Conservation (phyloP, 23 tunicate species). For the Halocynthia aurantium region DNA sequence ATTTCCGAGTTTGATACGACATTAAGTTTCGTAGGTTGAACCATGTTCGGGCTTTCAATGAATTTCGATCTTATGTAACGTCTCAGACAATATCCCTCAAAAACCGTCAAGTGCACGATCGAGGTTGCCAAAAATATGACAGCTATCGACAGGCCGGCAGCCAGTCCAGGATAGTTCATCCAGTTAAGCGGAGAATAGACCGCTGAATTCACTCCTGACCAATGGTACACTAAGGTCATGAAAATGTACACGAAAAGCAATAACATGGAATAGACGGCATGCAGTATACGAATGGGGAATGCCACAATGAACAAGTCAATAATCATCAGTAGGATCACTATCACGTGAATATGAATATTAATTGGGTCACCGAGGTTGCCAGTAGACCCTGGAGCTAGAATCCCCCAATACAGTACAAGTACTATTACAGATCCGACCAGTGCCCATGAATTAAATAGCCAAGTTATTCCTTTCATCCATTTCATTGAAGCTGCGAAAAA, state of each 20-base stretch:
- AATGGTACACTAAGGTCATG: conserved; percentile 17
- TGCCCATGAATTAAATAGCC: no score
- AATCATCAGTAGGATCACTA: no score
- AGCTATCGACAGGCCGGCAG: conserved; percentile 19
- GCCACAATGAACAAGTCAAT: neutral
- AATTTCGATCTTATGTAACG: neutral
- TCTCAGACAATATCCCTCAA: conserved; percentile 21
- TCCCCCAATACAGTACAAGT: no score
- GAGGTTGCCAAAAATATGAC: conserved; percentile 17
- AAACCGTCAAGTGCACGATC: conserved; percentile 4
- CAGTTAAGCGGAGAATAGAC: conserved; percentile 9
- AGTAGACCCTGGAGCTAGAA: no score
- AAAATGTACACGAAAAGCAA: conserved; percentile 2
- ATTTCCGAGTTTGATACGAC: no score
- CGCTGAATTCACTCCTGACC: conserved; percentile 12
- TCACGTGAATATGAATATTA: no score
- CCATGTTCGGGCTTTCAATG: no score
- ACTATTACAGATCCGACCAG: no score
- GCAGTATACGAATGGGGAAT: conserved; percentile 13
- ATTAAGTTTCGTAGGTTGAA: no score
- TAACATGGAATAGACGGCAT: neutral
- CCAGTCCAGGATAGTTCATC: conserved; percentile 1
- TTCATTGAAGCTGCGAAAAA: no score
- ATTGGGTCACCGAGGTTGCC: no score
- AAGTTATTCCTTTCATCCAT: no score